Conservation (phyloP, 2,888 invertebrate genomes). For the Steinernema carpocapsae region DNA sequence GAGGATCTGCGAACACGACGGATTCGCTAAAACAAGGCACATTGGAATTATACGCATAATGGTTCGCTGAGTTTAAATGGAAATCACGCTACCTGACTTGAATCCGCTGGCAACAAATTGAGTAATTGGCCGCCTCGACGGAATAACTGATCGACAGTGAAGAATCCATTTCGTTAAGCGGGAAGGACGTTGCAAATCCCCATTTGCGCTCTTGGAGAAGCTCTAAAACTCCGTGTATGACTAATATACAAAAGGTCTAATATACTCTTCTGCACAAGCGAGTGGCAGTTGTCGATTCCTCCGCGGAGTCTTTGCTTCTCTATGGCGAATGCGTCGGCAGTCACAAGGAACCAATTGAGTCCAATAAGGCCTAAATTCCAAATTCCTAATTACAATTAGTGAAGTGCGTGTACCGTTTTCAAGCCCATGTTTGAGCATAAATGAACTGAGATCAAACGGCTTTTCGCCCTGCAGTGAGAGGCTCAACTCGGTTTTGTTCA, state of each 20-base stretch:
- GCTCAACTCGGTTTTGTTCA: background rate
- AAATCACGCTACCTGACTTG: constrained; percentile 47
- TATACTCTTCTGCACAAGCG: constrained; percentile 58
- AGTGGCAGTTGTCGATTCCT: constrained; percentile 65
- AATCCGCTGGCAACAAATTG: constrained; percentile 60
- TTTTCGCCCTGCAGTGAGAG: constrained; percentile 12
- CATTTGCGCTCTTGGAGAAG: constrained; percentile 46
- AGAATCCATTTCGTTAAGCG: constrained; percentile 57
- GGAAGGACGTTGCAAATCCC: constrained; percentile 49
- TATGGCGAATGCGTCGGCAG: constrained; percentile 63
- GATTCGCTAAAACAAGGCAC: constrained; percentile 47
- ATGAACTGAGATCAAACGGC: constrained; percentile 58
- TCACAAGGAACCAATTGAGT: constrained; percentile 59
- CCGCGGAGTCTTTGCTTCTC: constrained; percentile 61
- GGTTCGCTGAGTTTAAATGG: no score
- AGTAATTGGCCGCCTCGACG: constrained; percentile 45
- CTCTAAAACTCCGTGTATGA: constrained; percentile 44
- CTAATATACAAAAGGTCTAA: background rate
- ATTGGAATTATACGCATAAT: no score
- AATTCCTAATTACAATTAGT: background rate
- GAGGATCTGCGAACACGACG: constrained; percentile 57
- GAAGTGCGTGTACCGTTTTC: constrained; percentile 52
- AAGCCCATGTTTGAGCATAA: constrained; percentile 59
- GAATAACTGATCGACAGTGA: constrained; percentile 59
- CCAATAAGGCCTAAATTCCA: constrained; percentile 60